Percentiles rank a stretch among this genome's conserved stretches.
phyloP scores from a whole-genome alignment of 2,888 invertebrate genomes.

The Eilema sororculum region DNA sequence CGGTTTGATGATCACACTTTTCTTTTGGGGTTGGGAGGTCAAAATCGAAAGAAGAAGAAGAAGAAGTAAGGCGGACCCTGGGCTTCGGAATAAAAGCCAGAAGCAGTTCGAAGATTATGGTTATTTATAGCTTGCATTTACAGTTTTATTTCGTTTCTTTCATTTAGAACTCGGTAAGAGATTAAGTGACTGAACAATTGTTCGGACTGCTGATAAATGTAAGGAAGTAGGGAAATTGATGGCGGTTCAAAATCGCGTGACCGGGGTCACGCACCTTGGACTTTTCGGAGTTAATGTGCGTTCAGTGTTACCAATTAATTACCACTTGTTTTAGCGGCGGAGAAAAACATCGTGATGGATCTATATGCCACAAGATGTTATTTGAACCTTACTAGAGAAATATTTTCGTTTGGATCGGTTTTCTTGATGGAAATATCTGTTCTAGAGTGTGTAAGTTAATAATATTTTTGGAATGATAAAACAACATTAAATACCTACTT shows the following conservation, averaged over 20 bases:
- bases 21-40: too few relatives aligned
- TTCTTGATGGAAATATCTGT: too few relatives aligned
- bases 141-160: not conserved
- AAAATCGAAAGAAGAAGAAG: too few relatives aligned
- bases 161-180: not conserved
- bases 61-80: too few relatives aligned
- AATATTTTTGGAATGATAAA: too few relatives aligned
- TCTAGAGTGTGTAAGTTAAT: too few relatives aligned
- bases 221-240: not conserved
- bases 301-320: constrained; percentile 4
- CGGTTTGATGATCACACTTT: too few relatives aligned
- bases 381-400: not conserved
- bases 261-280: not conserved
- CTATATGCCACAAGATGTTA: not conserved
- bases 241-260: constrained; percentile 7
- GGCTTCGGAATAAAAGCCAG: too few relatives aligned
- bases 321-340: not conserved
- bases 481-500: too few relatives aligned
- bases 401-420: too few relatives aligned
- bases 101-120: too few relatives aligned
- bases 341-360: not conserved
- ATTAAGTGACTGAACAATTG: not conserved
- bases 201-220: constrained; percentile 1
- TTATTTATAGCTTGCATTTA: too few relatives aligned
- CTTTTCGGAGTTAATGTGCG: constrained; percentile 1